Evolutionary conservation across 2,113 vertebrate species (phyloP).

Genomic region (Brachyhypopomus occidentalis): DNA sequence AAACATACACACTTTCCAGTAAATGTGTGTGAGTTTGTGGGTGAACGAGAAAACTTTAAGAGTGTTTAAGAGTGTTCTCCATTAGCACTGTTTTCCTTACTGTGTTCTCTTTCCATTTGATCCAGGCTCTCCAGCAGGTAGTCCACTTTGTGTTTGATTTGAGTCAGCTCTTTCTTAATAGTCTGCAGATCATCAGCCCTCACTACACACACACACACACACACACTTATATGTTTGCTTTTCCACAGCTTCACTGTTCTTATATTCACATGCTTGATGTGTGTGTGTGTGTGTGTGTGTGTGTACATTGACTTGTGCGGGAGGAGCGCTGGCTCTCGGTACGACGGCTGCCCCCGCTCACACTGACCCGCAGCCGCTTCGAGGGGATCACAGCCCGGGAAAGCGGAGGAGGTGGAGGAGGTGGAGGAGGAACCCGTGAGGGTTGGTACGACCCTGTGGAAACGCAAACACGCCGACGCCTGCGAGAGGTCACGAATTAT

Average conservation of each 20-base stretch:
- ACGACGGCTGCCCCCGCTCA: conserved; percentile 80
- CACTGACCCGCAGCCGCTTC: conserved; percentile 82
- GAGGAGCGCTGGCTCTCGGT: conserved; percentile 82
- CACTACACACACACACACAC: conserved; percentile 67
- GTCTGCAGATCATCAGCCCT: conserved; percentile 84
- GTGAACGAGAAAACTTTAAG: background rate
- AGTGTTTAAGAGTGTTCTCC: conserved; percentile 45
- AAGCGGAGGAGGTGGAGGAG: conserved; percentile 72
- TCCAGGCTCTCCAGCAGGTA: conserved; percentile 85
- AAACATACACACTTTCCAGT: background rate
- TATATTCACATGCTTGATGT: background rate
- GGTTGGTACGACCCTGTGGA: conserved; percentile 81
- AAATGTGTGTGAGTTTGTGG: conserved; percentile 11
- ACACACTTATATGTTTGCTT: background rate
- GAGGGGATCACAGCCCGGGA: conserved; percentile 81
- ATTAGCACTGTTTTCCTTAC: conserved; percentile 70
- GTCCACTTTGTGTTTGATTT: conserved; percentile 91
- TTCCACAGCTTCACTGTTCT: background rate
- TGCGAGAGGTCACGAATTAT: too few species aligned
- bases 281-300: conserved; percentile 12
- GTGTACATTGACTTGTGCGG: conserved; percentile 68
- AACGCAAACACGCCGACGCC: background rate
- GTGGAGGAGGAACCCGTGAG: conserved; percentile 76
- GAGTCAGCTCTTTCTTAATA: conserved; percentile 86
- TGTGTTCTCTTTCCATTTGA: conserved; percentile 84